A percentile compares a stretch with the other conserved stretches of the same genome.
These are phyloP conservation scores for Cyaniris semiargus DNA, from an alignment of 2,888 invertebrate genomes.

Conservation along the genomic window DNA sequence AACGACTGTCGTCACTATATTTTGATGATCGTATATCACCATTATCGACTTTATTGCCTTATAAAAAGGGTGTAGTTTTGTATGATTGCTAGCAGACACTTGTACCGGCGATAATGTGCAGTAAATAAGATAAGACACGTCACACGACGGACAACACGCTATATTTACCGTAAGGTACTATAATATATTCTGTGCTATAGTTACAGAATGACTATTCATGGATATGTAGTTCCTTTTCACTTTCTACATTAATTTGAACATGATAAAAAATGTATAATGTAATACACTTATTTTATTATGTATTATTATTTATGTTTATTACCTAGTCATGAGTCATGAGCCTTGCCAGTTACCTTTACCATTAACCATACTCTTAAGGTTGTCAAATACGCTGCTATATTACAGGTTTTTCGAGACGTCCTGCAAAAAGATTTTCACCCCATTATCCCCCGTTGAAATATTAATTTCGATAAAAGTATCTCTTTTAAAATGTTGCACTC, in stretches of 20 bases:
- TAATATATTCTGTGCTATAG: no score
- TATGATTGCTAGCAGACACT: background rate
- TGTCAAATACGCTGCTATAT: no score
- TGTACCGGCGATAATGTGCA: background rate
- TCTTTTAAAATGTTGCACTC: no score
- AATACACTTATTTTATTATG: no score
- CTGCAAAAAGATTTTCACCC: no score
- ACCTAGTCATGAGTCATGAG: no score
- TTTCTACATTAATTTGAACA: background rate
- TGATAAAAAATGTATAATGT: background rate
- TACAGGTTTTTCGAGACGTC: no score
- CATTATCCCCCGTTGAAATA: no score
- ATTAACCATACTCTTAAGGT: no score
- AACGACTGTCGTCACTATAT: slow-evolving; percentile 36
- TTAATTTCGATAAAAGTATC: background rate
- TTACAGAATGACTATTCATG: background rate
- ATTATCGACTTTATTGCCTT: slow-evolving; percentile 7
- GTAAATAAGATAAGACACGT: slow-evolving; percentile 17
- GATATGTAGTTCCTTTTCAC: background rate
- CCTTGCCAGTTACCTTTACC: no score
- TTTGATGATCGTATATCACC: background rate
- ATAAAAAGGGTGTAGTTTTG: background rate
- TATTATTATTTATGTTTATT: background rate
- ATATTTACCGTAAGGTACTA: no score
- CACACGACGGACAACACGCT: background rate